Percentiles rank a stretch among this genome's conserved stretches.
Conservation (phyloP, 2,888 invertebrate species). For the Heliconius erato region DNA sequence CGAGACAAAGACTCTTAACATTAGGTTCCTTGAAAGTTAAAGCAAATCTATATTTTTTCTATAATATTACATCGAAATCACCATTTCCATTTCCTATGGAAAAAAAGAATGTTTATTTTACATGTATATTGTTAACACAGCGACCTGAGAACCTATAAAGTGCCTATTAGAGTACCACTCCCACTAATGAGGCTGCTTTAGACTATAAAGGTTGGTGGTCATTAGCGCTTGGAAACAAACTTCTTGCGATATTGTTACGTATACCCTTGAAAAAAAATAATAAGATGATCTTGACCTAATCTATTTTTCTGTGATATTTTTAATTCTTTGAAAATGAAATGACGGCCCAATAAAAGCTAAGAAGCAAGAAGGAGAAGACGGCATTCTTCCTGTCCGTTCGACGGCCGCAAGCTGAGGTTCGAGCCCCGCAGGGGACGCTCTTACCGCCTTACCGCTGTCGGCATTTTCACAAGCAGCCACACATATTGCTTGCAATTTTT, state of each 20-base stretch:
- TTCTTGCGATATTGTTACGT: conserved; percentile 30
- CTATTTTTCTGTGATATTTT: background rate
- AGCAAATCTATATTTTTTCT: background rate
- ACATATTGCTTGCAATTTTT: too few relatives aligned
- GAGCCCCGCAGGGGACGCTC: too few relatives aligned
- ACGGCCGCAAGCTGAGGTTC: too few relatives aligned
- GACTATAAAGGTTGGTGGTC: conserved; percentile 47
- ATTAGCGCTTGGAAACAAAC: conserved; percentile 36
- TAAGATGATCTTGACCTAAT: conserved; percentile 30
- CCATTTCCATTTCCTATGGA: background rate
- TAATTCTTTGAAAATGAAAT: background rate
- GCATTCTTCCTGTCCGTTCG: too few relatives aligned
- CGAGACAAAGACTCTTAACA: too few relatives aligned
- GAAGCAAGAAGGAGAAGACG: too few relatives aligned
- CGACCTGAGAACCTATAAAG: conserved; percentile 35
- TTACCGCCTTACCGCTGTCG: too few relatives aligned
- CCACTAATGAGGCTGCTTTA: conserved; percentile 51
- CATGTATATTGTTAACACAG: conserved; percentile 23
- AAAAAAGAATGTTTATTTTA: conserved; percentile 16
- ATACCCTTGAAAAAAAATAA: conserved; percentile 33
- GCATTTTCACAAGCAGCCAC: too few relatives aligned
- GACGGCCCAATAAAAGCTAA: too few relatives aligned
- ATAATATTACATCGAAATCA: background rate
- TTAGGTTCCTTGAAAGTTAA: too few relatives aligned
- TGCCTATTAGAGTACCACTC: conserved; percentile 48